A percentile compares a stretch with the other conserved stretches of the same genome.
Evolutionary conservation across 1,140 invertebrate species (phyloP).

Genomic region (Odontomachus brunneus): DNA sequence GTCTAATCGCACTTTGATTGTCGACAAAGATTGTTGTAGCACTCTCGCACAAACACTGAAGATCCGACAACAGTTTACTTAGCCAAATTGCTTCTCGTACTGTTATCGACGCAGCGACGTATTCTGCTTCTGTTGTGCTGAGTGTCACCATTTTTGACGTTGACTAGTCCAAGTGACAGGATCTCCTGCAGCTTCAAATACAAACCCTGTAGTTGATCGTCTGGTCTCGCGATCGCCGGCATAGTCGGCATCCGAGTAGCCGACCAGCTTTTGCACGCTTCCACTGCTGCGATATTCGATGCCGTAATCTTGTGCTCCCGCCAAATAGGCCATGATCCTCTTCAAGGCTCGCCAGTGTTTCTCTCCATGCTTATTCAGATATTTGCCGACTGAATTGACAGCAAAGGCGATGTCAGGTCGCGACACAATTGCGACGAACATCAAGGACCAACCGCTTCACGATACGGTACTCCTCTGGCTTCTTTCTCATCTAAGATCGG

Average conservation of each 20-base stretch:
- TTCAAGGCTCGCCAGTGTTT: constrained; percentile 65
- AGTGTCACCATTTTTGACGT: constrained; percentile 8
- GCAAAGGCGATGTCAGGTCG: too few relatives aligned
- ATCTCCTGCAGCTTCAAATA: neutral
- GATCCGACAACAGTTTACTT: constrained; percentile 31
- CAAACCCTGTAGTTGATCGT: neutral
- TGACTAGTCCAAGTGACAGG: neutral
- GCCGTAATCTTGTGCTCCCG: constrained; percentile 51
- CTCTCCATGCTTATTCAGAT: constrained; percentile 46
- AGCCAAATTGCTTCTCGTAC: constrained; percentile 56
- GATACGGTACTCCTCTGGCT: constrained; percentile 65
- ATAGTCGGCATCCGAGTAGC: constrained; percentile 61
- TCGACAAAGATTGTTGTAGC: constrained; percentile 63
- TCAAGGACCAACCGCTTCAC: constrained; percentile 77
- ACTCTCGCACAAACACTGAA: constrained; percentile 17
- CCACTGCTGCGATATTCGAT: constrained; percentile 57
- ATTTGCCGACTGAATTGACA: constrained; percentile 72
- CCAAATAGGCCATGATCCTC: constrained; percentile 63
- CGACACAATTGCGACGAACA: constrained; percentile 76
- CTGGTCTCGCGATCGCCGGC: constrained; percentile 4
- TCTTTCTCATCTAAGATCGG: neutral
- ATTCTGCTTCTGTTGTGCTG: too few relatives aligned
- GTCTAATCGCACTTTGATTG: constrained; percentile 78
- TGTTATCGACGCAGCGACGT: constrained; percentile 41
- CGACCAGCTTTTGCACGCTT: constrained; percentile 19